Base-by-base conservation (phyloP, 1,140 invertebrate genomes). In the Heliconius eleuchia region DNA sequence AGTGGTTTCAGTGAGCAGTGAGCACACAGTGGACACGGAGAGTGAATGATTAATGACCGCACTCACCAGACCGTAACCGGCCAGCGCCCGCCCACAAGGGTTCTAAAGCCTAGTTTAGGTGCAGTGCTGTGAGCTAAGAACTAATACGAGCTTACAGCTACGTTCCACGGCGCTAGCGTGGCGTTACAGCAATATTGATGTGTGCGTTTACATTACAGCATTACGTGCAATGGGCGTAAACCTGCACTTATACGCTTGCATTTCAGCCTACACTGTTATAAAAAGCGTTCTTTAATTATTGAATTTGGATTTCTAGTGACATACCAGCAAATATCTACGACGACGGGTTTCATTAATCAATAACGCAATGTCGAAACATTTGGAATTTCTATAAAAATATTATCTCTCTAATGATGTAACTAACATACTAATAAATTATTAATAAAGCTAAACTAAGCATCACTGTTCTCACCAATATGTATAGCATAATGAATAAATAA, bases 41-140 rank as follows among this genome's bases (percentile, higher is more conserved):
- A 85, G 73, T 85, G 82, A 85, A 85, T 85, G 82, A 82, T 83
- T 85, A 85, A 83, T 60, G 76, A 75, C 57, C 73, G 73, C 74
- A 77, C 34, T 66, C 80, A 78, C 74, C 52, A 83, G 80, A 85
- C 80, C 82, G 82, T 79, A 82, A 83, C 76, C 71, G 71, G 57
- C 74, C 71, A 80, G 52, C 74, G 77, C 74, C 27, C 60, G 13
- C 60, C 60, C 60, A 52, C 71, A 27, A 70, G 73, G 42, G 73
- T 50, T 73, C 39, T 77, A 73, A 52, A 50, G n/a, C 13, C 80
- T 60, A 77, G 76, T 70, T 74, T 77, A 76, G 57, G 34, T 39
- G 52, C 18, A 74, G 73, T 57, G 34, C 42, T 75, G 74, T 70
- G 4, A 13, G 27, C 60, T 16, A 30, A 66, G 60, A 66, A 66